A percentile compares a stretch with the other conserved stretches of the same genome.
Evolutionary conservation across 2,888 invertebrate species (phyloP).

Genomic region (Microctonus hyperodae): DNA sequence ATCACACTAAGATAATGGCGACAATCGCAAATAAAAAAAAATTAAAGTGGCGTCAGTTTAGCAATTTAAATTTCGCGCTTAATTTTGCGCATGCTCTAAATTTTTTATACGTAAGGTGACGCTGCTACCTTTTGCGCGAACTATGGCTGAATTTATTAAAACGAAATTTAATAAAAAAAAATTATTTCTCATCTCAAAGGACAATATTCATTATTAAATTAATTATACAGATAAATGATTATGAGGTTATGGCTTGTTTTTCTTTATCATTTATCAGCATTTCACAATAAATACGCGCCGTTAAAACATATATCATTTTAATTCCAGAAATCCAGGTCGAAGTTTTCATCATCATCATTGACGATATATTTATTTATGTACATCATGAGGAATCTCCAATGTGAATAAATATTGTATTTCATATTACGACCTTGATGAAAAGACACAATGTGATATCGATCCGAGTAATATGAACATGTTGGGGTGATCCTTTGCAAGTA

Average conservation of each 20-base stretch:
- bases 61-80: background rate
- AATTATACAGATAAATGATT: background rate
- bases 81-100: background rate
- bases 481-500: slow-evolving; percentile 1
- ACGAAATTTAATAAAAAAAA: background rate
- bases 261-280: background rate
- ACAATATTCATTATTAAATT: background rate
- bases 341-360: slow-evolving; percentile 8
- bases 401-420: slow-evolving; percentile 23
- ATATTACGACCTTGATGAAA: slow-evolving; percentile 25
- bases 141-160: background rate
- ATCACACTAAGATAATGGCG: background rate
- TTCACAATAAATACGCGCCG: background rate
- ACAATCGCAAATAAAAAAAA: background rate
- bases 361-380: background rate
- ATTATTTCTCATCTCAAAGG: background rate
- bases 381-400: background rate
- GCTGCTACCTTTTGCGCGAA: no score
- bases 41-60: background rate
- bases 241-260: background rate
- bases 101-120: no score
- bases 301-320: background rate
- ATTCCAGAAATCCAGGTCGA: background rate
- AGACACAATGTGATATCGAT: slow-evolving; percentile 26
- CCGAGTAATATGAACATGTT: background rate